phyloP scores from a whole-genome alignment of 2,888 invertebrate species.

The Eristalis pertinax region DNA sequence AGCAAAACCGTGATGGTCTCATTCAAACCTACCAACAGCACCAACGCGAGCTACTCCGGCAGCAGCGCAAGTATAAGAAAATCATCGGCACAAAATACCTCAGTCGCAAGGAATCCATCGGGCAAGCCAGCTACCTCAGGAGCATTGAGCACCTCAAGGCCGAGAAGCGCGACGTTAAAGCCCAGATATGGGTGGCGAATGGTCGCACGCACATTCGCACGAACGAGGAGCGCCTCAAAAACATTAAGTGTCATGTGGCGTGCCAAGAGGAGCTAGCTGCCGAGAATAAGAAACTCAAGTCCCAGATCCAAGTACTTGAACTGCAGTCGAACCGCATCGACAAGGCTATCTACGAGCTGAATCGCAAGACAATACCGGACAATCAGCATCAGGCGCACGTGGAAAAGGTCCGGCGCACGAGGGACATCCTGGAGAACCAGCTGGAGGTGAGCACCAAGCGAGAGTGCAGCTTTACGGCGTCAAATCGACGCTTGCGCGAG shows the following conservation, averaged over 20 bases:
- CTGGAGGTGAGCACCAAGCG: conserved; percentile 78
- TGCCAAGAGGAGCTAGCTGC: conserved; percentile 78
- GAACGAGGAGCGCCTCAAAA: conserved; percentile 74
- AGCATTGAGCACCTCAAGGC: conserved; percentile 76
- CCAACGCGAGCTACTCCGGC: conserved; percentile 78
- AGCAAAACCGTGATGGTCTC: conserved; percentile 68
- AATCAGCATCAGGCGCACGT: conserved; percentile 78
- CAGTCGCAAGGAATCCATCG: conserved; percentile 77
- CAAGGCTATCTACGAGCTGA: conserved; percentile 78
- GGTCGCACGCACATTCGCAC: conserved; percentile 76
- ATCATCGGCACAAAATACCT: conserved; percentile 76
- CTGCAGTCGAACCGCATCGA: conserved; percentile 77
- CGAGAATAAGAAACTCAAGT: conserved; percentile 77
- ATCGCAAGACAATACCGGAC: conserved; percentile 78
- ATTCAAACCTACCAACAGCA: conserved; percentile 76
- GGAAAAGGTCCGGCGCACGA: conserved; percentile 75
- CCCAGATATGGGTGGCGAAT: conserved; percentile 79
- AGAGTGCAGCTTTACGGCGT: conserved; percentile 78
- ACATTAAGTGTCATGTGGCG: conserved; percentile 77
- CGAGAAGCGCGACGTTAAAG: conserved; percentile 78
- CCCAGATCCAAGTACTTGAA: conserved; percentile 76
- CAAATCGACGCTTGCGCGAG: conserved; percentile 77
- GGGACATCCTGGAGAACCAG: conserved; percentile 78
- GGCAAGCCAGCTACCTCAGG: conserved; percentile 77
- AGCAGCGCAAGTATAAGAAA: conserved; percentile 79